Conservation (phyloP, 2,113 vertebrate species). For the Mionectes macconnelli region DNA sequence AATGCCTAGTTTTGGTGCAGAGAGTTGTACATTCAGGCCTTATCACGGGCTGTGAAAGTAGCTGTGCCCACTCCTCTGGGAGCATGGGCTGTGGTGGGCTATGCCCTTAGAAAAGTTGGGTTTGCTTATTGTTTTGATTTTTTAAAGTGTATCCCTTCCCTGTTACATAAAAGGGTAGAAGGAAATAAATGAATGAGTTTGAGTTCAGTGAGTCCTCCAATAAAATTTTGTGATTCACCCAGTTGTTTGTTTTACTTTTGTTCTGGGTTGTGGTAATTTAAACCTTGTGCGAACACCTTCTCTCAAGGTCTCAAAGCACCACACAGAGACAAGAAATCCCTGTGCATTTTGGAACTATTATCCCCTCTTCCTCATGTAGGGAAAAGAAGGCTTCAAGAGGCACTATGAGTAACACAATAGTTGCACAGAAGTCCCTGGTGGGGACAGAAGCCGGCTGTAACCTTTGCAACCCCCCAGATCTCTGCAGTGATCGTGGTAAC, state of each 20-base stretch:
- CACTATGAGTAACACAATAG: background rate
- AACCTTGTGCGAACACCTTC: background rate
- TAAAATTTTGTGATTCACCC: background rate
- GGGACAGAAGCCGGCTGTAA: background rate
- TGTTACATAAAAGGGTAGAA: background rate
- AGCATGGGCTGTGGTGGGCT: background rate
- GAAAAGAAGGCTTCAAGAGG: background rate
- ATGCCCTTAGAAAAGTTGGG: background rate
- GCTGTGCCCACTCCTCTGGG: background rate
- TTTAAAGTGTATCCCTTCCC: background rate
- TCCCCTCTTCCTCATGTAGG: background rate
- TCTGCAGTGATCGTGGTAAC: background rate
- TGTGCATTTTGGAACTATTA: background rate
- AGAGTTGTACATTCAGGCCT: background rate
- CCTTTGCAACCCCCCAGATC: background rate
- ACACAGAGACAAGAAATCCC: background rate
- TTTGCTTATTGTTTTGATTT: background rate
- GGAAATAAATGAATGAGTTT: background rate
- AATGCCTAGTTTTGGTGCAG: background rate
- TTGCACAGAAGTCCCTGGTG: background rate
- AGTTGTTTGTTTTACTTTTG: background rate
- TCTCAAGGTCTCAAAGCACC: background rate
- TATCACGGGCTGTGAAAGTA: background rate
- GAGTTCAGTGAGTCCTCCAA: background rate
- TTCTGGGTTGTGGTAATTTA: background rate